Base-by-base conservation (phyloP, 2,888 invertebrate genomes). In the Tryphoninae sp. region DNA sequence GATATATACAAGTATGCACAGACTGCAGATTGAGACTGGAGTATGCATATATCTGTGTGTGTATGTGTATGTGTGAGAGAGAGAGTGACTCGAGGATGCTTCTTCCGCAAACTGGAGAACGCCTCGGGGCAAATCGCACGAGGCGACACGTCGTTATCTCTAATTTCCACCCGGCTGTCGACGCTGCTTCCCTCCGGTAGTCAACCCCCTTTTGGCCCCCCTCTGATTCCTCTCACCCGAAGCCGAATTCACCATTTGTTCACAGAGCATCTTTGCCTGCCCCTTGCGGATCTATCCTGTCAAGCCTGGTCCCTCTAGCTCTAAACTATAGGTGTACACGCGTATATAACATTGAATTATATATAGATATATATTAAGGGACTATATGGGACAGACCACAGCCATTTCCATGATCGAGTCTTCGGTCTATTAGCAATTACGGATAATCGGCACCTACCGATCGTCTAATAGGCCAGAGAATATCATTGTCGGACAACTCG, bases 401-500 rank as follows among this genome's bases (percentile, higher is more conserved):
- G 53, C 62, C 55, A 81, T 80, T 84, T 83, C 83, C 82, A 79
- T 74, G 77, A 82, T 78, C 84, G 85, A 83, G 86, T 86, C 84
- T 82, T 85, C 85, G 71, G 74, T 85, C 86, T 86, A 88, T 87
- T 86, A 88, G 88, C 85, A 88, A 89, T 89, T 89, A 89, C 83
- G 84, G 82, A 85, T 88, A 88, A 88, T 89, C 85, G 87, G 51
- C 61, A 83, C 79, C 78, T 77, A 73, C 76, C 84, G 81, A 87
- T 88, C 86, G 83, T 79, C 79, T 88, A 87, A 87, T 85, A 85
- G 85, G 82, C 81, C 76, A 78, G 82, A 81, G 82, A 84, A 84
- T 81, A 84, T 87, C 84, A 87, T 85, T 87, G 85, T 86, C 84
- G 83, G 81, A 73, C 82, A 87, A 84, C 81, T 83, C 59, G 62